Base-by-base conservation (phyloP, 30 jellyfish, hydroid and myxozoan species). In the Aurelia sp. region DNA sequence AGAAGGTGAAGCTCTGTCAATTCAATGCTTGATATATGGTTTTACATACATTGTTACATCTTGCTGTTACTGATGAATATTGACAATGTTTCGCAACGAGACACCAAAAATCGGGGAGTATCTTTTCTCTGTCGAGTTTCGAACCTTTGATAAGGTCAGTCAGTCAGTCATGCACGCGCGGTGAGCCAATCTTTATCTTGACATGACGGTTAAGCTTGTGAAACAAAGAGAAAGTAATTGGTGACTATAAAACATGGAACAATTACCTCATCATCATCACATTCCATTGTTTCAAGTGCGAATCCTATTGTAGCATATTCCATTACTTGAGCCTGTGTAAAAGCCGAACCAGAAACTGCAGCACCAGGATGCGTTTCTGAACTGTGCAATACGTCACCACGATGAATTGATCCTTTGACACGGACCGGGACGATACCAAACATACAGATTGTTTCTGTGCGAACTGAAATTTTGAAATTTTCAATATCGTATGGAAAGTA, bases 381-480 rank as follows among this genome's bases (percentile, higher is more conserved):
- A 20, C 72, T 21, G 44, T 74, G 22, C n/a, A 74, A 69, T 10
- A 53, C 22, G 20, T 74, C 85, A 8, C 72, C 57, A 7, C 72
- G 31, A 48, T n/a, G 12, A 48, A 74, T 55, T 11, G 72, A 13
- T 18, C 85, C 85, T 52, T 74, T 22, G 6, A 52, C 71, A 74
- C 71, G 85, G 18, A 74, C 85, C 2, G 85, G 85, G 3, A 74
- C 85, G 17, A 52, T 33, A 13, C 85, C 85, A 74, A 50, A 74
- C 85, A 74, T 74, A 30, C 72, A 47, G 17, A 74, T 48, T 74
- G 85, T 74, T 58, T 74, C 85, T 40, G 85, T 74, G 70, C 10
- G 51, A 22, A 51, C 72, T 74, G 38, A 33, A 72, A 24, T 8
- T 44, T 44, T 8, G 15, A 0, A 5, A 8, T 44, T 1, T 7